A percentile compares a stretch with the other conserved stretches of the same genome.
Evolutionary conservation across 2,797 vertebrate genomes (phyloP).

Genomic region (Mormyrus hasselquistii): DNA sequence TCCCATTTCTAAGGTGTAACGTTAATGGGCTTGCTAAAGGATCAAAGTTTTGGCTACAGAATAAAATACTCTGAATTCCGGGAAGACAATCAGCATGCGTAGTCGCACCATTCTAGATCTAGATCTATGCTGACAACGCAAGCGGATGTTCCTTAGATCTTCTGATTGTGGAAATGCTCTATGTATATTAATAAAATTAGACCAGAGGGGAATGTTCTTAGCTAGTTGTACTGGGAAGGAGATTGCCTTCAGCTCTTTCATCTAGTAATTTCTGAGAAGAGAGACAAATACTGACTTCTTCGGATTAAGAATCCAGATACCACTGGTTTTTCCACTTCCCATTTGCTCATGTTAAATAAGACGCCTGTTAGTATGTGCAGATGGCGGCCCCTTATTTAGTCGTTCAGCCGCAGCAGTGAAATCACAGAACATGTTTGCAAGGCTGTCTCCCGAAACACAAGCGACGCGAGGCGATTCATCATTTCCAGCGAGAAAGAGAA

Average conservation of each 20-base stretch:
- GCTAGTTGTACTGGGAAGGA: background rate
- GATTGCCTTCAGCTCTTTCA: background rate
- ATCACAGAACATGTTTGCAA: constrained; percentile 50
- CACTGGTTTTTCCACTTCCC: background rate
- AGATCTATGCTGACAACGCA: background rate
- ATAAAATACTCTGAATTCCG: background rate
- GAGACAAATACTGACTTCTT: background rate
- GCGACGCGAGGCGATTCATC: constrained; percentile 50
- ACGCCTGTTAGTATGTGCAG: constrained; percentile 35
- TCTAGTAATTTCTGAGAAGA: background rate
- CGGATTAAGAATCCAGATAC: background rate
- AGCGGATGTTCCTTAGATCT: background rate
- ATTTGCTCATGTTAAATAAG: background rate
- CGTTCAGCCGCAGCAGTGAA: constrained; percentile 42
- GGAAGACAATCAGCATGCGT: background rate
- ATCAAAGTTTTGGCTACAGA: background rate
- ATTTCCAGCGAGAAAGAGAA: constrained; percentile 38
- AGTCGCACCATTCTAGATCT: background rate
- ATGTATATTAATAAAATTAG: background rate
- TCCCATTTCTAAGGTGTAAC: background rate
- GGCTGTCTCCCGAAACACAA: constrained; percentile 49
- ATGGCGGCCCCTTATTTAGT: constrained; percentile 41
- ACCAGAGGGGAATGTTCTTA: background rate
- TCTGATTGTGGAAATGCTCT: background rate
- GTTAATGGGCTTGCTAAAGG: constrained; percentile 2